Percentiles rank a stretch among this genome's conserved stretches.
phyloP scores from a whole-genome alignment of 1,140 invertebrate species.

The Zaprionus gabonicus region DNA sequence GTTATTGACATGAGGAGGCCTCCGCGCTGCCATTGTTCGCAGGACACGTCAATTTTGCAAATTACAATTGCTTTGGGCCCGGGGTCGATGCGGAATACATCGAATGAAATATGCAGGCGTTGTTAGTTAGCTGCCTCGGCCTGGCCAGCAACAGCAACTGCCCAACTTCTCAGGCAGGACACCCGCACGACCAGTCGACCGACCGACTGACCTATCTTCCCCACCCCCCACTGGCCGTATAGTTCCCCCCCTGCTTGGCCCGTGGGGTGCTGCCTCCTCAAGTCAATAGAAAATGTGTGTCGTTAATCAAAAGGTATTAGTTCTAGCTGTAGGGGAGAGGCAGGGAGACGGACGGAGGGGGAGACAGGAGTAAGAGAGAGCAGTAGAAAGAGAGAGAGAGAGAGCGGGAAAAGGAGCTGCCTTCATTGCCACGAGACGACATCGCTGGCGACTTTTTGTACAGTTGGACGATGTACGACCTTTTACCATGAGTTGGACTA shows the following conservation, averaged over 20 bases:
- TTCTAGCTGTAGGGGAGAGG: conserved; percentile 56
- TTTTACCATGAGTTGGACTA: conserved; percentile 71
- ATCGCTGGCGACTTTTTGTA: conserved; percentile 69
- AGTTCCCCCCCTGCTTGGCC: not conserved
- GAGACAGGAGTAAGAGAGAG: conserved; percentile 9
- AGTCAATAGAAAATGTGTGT: conserved; percentile 83
- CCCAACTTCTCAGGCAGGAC: conserved; percentile 69
- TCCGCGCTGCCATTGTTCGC: conserved; percentile 20
- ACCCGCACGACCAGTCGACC: not conserved
- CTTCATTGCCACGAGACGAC: conserved; percentile 62
- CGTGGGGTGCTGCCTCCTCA: conserved; percentile 35
- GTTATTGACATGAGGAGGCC: conserved; percentile 56
- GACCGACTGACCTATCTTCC: conserved; percentile 1
- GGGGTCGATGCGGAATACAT: conserved; percentile 64
- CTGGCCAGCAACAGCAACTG: conserved; percentile 36
- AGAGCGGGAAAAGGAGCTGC: conserved; percentile 26
- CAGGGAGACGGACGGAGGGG: not conserved
- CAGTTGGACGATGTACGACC: conserved; percentile 75
- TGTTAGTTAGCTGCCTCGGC: conserved; percentile 48
- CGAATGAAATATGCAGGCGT: conserved; percentile 75
- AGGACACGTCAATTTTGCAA: conserved; percentile 75
- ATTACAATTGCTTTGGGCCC: conserved; percentile 70
- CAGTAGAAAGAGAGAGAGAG: not conserved
- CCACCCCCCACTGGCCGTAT: not conserved
- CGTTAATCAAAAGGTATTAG: conserved; percentile 83